Evolutionary conservation across 2,888 invertebrate species (phyloP), one percentile per base, ranked within the genome.

Genomic region (Nymphalis urticae): DNA sequence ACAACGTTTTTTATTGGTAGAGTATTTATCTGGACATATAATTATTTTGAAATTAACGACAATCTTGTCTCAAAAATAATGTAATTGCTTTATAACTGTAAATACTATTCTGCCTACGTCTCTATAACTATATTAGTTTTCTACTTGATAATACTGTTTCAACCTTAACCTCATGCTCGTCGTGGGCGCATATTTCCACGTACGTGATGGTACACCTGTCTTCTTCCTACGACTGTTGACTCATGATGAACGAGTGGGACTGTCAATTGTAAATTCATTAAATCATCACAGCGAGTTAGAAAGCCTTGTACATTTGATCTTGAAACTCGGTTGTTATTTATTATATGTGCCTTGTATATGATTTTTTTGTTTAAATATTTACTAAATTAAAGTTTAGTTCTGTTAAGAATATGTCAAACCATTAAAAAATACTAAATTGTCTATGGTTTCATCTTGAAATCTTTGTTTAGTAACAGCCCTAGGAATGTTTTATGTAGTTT

Each of bases 131-230:
- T 21, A 17, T 21, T 48, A 21, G 53, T n/a, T 42, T 60, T 19
- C 61, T 27, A 54, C 61, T 61, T 32, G 27, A 61, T 54, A 70
- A 36, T 59, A 42, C 59, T 21, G 27, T 1, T n/a, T 36, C 66
- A 70, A 61, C 70, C 72, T 72, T 73, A 69, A 73, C 71, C 72
- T 70, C 63, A 61, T 64, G 64, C 42, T 51, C 51, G 62, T 54
- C 62, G 73, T 74, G 70, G 73, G 73, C 67, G 71, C 64, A 63
- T 69, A 68, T 58, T 63, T 71, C 67, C 74, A 73, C 73, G 75
- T 72, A 68, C 54, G 17, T 71, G 71, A 72, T 68, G 69, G 51
- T 64, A 54, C 71, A 70, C 71, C 69, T 69, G 71, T 72, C 73
- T 69, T 56, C 54, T 16, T 32, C 71, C 70, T 72, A 72, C 74